phyloP scores from a whole-genome alignment of 2,113 vertebrate genomes.

The Athene cunicularia region DNA sequence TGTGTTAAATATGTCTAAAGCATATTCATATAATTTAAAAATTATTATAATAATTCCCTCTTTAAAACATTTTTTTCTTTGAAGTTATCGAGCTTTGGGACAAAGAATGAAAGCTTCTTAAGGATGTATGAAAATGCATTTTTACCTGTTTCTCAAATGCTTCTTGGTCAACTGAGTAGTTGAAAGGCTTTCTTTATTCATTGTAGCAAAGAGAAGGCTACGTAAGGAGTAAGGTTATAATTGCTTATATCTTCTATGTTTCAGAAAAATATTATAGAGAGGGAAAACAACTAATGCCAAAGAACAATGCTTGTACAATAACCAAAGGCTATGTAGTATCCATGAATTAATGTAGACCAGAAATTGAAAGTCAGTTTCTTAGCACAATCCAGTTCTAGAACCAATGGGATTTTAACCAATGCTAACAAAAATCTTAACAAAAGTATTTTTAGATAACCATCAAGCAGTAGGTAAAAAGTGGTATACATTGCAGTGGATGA shows the following conservation, averaged over 20 bases:
- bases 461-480: not conserved
- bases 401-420: not conserved
- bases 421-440: not conserved
- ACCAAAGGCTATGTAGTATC: not conserved
- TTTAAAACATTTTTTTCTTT: not conserved
- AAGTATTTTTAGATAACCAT: not conserved
- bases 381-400: not conserved
- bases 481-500: not conserved
- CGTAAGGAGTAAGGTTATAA: not conserved
- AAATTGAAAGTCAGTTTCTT: not conserved
- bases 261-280: not conserved
- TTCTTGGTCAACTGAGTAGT: not conserved
- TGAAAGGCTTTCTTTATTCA: not conserved
- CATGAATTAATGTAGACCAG: not conserved
- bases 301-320: not conserved
- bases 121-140: not conserved
- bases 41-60: not conserved
- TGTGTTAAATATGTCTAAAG: conserved; percentile 38
- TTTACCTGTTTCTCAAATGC: not conserved
- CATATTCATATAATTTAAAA: conserved; percentile 5
- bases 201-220: not conserved
- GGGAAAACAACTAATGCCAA: not conserved
- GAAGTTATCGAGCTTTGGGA: not conserved
- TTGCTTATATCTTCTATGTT: not conserved
- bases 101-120: not conserved